phyloP scores from a whole-genome alignment of 2,113 vertebrate genomes.

The Brachirus orientalis region DNA sequence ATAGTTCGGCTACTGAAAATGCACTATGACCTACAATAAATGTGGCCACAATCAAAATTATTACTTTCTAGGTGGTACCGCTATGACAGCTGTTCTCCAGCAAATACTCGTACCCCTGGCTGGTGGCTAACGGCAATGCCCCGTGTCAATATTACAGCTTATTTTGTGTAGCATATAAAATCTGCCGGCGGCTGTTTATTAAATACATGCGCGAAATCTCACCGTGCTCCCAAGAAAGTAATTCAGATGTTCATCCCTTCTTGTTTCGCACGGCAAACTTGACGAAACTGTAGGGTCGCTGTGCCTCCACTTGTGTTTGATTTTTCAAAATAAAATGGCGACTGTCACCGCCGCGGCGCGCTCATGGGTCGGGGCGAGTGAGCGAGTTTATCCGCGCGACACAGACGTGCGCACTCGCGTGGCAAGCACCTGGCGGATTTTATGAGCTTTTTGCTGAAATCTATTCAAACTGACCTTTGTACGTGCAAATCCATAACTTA shows the following conservation, averaged over 20 bases:
- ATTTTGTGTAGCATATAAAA: not conserved
- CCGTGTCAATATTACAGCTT: conserved; percentile 7
- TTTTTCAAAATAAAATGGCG: conserved; percentile 89
- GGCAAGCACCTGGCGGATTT: too few species aligned
- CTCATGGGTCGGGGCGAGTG: conserved; percentile 65
- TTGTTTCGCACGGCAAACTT: conserved; percentile 70
- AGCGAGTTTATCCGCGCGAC: conserved; percentile 67
- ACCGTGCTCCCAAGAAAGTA: conserved; percentile 74
- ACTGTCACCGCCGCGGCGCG: conserved; percentile 80
- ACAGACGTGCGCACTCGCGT: not conserved
- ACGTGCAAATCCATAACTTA: too few species aligned
- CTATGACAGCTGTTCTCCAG: conserved; percentile 68
- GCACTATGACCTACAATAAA: accelerated
- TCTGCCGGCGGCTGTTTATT: not conserved
- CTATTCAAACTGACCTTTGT: too few species aligned
- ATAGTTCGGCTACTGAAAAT: not conserved
- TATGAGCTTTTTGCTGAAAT: too few species aligned
- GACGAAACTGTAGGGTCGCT: conserved; percentile 73
- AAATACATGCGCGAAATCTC: conserved; percentile 36
- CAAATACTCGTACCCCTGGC: conserved; percentile 49
- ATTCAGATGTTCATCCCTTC: conserved; percentile 75
- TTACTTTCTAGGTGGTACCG: conserved; percentile 28
- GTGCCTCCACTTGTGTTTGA: conserved; percentile 75
- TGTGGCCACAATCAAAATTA: not conserved
- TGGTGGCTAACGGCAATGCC: conserved; percentile 45